These are phyloP conservation scores for Rhyacichthys aspro DNA, from an alignment of 2,797 vertebrate genomes.

Conservation along the genomic window DNA sequence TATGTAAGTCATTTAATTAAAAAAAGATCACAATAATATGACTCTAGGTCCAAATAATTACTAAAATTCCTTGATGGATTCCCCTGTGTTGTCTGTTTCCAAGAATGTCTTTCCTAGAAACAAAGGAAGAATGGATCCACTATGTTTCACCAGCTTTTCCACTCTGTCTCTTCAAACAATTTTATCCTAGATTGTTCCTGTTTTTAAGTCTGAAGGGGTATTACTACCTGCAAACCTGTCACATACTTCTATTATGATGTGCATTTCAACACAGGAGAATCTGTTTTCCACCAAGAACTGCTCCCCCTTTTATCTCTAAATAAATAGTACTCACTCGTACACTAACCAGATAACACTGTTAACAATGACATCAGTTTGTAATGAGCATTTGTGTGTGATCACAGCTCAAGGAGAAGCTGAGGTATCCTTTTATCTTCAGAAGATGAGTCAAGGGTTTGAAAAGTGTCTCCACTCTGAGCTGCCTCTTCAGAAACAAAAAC, in stretches of 20 bases:
- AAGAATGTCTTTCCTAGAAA: too few relatives aligned
- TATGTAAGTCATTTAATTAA: conserved; percentile 4
- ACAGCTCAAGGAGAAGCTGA: background rate
- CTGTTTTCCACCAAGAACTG: too few relatives aligned
- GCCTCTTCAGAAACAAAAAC: too few relatives aligned
- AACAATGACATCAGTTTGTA: conserved; percentile 8
- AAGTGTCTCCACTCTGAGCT: background rate
- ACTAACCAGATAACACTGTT: background rate
- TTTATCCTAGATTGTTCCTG: too few relatives aligned
- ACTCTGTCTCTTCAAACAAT: too few relatives aligned
- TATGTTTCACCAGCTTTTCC: too few relatives aligned
- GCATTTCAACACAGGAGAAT: too few relatives aligned
- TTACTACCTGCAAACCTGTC: too few relatives aligned
- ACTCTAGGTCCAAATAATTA: background rate
- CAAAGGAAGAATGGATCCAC: background rate
- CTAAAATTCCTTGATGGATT: background rate
- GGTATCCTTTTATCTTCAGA: conserved; percentile 11
- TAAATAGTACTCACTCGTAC: too few relatives aligned
- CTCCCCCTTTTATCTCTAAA: background rate
- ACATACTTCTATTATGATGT: too few relatives aligned
- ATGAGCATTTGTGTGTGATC: background rate
- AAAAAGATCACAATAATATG: background rate
- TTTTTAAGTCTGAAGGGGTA: too few relatives aligned
- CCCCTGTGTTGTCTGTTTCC: too few relatives aligned
- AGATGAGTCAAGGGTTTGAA: conserved; percentile 16